These are phyloP conservation scores for Tarsius wallacei DNA, from an alignment of 2,797 vertebrate species.

Conservation along the genomic window DNA sequence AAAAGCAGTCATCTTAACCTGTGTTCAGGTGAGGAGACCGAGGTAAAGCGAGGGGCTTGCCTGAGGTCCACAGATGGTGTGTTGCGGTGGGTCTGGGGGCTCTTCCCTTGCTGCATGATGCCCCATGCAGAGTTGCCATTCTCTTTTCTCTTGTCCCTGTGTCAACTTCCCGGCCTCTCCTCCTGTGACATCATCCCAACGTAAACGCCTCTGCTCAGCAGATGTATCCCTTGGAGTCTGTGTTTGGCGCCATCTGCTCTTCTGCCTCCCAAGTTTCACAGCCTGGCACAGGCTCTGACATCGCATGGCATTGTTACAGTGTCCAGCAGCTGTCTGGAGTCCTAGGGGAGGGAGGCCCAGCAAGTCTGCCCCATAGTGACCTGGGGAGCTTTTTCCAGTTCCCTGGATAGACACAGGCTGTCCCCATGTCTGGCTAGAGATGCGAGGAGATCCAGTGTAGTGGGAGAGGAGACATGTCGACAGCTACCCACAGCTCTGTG, in stretches of 20 bases:
- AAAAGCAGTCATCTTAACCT: not conserved
- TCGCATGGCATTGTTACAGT: accelerated
- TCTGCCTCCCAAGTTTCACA: not conserved
- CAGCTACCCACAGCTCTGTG: accelerated
- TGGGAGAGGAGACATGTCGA: not conserved
- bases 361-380: not conserved
- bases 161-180: not conserved
- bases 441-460: accelerated
- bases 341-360: not conserved
- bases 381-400: too few relatives aligned
- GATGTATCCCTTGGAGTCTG: accelerated
- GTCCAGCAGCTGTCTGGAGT: not conserved
- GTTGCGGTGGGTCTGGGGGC: accelerated
- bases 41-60: not conserved
- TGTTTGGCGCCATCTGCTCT: not conserved
- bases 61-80: accelerated
- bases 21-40: not conserved
- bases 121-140: accelerated
- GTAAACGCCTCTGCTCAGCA: accelerated
- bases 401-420: not conserved
- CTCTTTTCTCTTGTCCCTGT: not conserved
- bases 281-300: not conserved
- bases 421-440: not conserved
- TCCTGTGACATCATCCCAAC: not conserved
- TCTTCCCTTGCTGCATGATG: accelerated